Conservation (phyloP, 2,797 vertebrate species). For the Peromyscus melanophrys region DNA sequence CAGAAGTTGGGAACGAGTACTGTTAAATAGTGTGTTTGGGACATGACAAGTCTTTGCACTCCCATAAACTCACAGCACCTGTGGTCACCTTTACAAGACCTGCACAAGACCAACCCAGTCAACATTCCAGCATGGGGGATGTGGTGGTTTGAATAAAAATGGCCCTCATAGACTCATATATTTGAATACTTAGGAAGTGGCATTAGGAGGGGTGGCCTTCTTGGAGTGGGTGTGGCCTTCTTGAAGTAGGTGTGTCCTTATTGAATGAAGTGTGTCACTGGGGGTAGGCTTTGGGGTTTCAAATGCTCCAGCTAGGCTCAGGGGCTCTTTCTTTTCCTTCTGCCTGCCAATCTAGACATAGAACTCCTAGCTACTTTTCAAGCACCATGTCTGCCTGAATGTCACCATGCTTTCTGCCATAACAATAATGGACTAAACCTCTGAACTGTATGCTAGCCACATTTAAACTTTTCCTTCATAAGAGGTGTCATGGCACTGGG, state of each 20-base stretch:
- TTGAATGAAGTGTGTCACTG: neutral
- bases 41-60: neutral
- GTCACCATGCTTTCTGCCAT: neutral
- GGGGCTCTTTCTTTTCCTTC: neutral
- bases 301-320: neutral
- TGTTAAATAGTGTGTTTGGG: neutral
- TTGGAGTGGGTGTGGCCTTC: neutral
- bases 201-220: neutral
- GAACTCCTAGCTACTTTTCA: neutral
- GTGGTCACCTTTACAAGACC: no score
- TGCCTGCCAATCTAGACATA: neutral
- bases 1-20: no score
- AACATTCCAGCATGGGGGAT: neutral
- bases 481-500: no score
- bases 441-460: no score
- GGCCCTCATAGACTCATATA: neutral
- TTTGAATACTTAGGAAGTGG: neutral
- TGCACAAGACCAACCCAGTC: neutral
- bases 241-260: neutral
- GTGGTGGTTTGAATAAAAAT: neutral
- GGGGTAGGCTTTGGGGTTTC: neutral
- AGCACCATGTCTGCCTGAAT: neutral
- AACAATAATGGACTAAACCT: no score
- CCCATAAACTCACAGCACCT: neutral
- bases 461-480: no score